Evolutionary conservation across 2,888 invertebrate species (phyloP), one percentile per base, ranked within the genome.

Genomic region (Lasioglossum zephyrum): DNA sequence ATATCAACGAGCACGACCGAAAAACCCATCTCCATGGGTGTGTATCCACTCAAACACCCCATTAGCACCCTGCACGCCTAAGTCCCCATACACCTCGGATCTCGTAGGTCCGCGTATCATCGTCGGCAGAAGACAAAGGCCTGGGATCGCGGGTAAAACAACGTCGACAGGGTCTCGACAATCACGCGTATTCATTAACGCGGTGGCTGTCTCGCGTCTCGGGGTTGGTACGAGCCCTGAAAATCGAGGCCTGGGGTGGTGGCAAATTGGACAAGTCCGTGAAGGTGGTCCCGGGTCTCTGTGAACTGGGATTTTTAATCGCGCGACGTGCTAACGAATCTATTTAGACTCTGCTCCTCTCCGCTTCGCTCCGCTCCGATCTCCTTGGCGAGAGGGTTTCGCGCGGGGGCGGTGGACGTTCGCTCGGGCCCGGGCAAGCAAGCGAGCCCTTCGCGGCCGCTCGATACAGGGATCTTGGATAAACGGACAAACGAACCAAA

Each of bases 401-500:
- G 57, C 41, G 36, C 36, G 36, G 36, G 26, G 47, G 41, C 31
- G 31, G 39, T 80, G 72, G 82, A 77, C 57, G 81, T 77, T 41
- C 63, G n/a, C 66, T 26, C 70, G 73, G 53, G 16, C 60, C 31
- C 53, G 53, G 31, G 57, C n/a, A 31, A 31, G 63, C 63, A 31
- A 36, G 66, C n/a, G 39, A n/a, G 39, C 66, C 31, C 41, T 39
- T 44, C 66, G 66, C 79, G 2, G 31, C 41, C 86, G 87, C 79
- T 86, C 90, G 90, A 90, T 90, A 89, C 89, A 81, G 86, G 90
- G 87, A 88, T 88, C 90, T 91, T 90, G 90, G 90, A 90, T 89
- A 90, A 89, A 89, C 90, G 89, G 88, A 86, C 92, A 92, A 92
- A 92, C 93, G 93, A 90, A 92, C 92, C 91, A 91, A 91, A 94